Conservation (phyloP, 2,888 invertebrate species). For the Drosophila diplacantha region DNA sequence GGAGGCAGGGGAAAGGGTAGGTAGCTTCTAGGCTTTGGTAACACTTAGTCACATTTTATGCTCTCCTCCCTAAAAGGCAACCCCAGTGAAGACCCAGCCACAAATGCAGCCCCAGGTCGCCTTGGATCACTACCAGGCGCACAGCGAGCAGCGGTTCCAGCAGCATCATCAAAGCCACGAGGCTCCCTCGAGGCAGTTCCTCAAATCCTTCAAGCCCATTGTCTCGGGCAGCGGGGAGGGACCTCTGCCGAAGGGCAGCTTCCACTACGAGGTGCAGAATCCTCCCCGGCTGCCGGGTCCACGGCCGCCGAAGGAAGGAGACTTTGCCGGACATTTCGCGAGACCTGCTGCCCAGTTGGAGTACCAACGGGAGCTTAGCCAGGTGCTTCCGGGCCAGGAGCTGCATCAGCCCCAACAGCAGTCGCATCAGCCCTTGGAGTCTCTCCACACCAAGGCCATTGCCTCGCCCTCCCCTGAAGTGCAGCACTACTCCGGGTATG, state of each 20-base stretch:
- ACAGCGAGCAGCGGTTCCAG: conserved; percentile 57
- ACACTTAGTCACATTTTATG: not conserved
- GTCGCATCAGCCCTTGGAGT: conserved; percentile 6
- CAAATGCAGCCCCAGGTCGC: conserved; percentile 35
- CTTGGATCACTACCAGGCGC: conserved; percentile 65
- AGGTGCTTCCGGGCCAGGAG: conserved; percentile 22
- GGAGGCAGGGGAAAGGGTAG: conserved; percentile 3
- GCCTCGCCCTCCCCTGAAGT: conserved; percentile 31
- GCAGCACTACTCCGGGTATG: conserved; percentile 35
- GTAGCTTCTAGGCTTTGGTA: not conserved
- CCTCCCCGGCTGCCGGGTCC: conserved; percentile 25
- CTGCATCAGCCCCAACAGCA: conserved; percentile 10
- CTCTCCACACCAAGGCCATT: conserved; percentile 53
- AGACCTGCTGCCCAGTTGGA: conserved; percentile 53
- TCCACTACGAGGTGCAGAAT: conserved; percentile 66
- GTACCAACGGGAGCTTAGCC: conserved; percentile 46
- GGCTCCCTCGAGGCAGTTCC: conserved; percentile 75
- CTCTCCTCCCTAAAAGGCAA: not conserved
- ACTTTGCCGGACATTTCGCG: conserved; percentile 33
- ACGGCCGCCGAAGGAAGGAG: conserved; percentile 26
- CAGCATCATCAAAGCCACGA: conserved; percentile 52
- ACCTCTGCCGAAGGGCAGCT: conserved; percentile 58
- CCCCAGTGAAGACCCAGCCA: not conserved
- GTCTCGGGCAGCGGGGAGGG: conserved; percentile 47
- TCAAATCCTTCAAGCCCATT: conserved; percentile 73